A percentile compares a stretch with the other conserved stretches of the same genome.
Conservation (phyloP, 2,113 vertebrate genomes). For the Nyctereutes procyonoides region DNA sequence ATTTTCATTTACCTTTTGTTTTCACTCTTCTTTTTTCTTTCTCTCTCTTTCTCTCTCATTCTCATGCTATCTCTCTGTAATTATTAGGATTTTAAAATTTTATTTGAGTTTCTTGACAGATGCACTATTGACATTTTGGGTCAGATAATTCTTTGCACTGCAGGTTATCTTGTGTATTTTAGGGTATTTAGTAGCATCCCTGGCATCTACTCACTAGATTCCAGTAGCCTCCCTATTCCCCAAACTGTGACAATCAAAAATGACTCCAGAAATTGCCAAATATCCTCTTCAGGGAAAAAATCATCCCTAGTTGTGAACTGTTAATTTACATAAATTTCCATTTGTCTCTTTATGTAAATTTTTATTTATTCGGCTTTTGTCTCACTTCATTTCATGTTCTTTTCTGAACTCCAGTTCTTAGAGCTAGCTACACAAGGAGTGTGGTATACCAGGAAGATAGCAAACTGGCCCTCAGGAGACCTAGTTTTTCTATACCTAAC, state of each 20-base stretch:
- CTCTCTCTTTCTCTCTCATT: not conserved
- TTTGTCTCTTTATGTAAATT: not conserved
- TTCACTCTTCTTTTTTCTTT: not conserved
- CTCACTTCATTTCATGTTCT: not conserved
- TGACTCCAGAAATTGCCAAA: not conserved
- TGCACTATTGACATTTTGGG: not conserved
- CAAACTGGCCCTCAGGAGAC: not conserved
- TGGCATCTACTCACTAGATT: not conserved
- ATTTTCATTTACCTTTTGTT: not conserved
- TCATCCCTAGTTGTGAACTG: not conserved
- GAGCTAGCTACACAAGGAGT: not conserved
- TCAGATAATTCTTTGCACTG: not conserved
- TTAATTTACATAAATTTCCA: not conserved
- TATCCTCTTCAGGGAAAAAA: not conserved
- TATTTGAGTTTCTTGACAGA: not conserved
- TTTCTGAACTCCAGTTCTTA: not conserved
- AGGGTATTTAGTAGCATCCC: not conserved
- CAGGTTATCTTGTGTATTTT: not conserved
- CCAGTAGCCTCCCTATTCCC: accelerated
- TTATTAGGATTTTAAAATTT: not conserved
- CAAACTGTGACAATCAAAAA: not conserved
- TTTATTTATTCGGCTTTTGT: not conserved
- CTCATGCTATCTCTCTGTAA: not conserved
- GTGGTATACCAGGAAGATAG: not conserved
- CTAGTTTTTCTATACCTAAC: not conserved